A percentile compares a stretch with the other conserved stretches of the same genome.
Evolutionary conservation across 1,140 invertebrate genomes (phyloP).

Genomic region (Callitettix versicolor): DNA sequence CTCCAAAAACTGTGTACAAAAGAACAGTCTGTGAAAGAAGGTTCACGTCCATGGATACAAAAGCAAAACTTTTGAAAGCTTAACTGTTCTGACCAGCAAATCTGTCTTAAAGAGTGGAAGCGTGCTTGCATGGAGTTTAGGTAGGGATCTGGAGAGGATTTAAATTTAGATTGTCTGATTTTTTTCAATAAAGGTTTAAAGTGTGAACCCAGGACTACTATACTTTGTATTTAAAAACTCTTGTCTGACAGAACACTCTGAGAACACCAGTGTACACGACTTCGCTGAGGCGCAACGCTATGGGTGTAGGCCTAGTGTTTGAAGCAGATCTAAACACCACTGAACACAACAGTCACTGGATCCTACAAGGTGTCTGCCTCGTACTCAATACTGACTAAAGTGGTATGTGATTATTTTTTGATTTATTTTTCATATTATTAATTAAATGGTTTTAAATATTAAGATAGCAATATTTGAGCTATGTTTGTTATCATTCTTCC

Average conservation of each 20-base stretch:
- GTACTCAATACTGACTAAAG: constrained; percentile 63
- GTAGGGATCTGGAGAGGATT: neutral
- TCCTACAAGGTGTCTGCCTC: constrained; percentile 77
- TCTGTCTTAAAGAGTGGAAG: too few relatives aligned
- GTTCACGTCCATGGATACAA: too few relatives aligned
- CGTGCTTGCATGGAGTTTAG: too few relatives aligned
- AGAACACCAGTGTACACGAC: constrained; percentile 81
- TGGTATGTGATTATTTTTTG: neutral
- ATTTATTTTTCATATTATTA: neutral
- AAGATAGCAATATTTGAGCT: too few relatives aligned
- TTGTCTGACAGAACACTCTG: constrained; percentile 79
- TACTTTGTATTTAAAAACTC: too few relatives aligned
- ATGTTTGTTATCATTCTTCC: too few relatives aligned
- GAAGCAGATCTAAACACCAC: constrained; percentile 72
- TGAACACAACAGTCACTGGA: constrained; percentile 75
- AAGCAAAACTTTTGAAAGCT: too few relatives aligned
- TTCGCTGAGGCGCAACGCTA: constrained; percentile 67
- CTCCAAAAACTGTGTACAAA: too few relatives aligned
- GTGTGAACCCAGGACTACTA: too few relatives aligned
- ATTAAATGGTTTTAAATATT: neutral
- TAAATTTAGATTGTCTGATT: neutral
- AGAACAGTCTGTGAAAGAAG: too few relatives aligned
- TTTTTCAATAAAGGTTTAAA: neutral
- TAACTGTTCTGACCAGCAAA: too few relatives aligned
- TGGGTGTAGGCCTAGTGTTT: constrained; percentile 82